These are phyloP conservation scores for Procavia capensis DNA, from an alignment of 2,113 vertebrate species.

Conservation along the genomic window DNA sequence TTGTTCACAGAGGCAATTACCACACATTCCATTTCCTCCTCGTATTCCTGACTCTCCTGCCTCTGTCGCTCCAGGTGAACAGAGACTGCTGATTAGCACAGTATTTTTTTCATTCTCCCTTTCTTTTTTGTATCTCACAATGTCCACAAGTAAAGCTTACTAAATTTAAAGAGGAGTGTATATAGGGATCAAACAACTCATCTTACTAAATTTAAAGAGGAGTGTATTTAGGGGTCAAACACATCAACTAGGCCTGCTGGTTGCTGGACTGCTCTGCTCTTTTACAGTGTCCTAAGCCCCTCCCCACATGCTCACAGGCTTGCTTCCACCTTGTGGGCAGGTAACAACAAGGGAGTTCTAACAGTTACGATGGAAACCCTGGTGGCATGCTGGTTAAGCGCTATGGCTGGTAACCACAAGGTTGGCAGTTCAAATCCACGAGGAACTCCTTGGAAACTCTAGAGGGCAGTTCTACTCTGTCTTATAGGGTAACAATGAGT, in stretches of 20 bases:
- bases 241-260: background rate
- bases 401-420: background rate
- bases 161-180: background rate
- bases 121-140: background rate
- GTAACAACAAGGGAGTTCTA: background rate
- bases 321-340: background rate
- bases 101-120: background rate
- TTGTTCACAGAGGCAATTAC: background rate
- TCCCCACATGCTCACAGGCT: background rate
- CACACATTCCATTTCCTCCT: background rate
- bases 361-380: no score
- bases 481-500: no score
- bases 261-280: background rate
- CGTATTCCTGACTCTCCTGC: background rate
- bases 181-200: constrained; percentile 2
- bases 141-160: background rate
- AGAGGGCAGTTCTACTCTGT: no score
- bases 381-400: background rate
- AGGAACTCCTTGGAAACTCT: no score
- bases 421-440: background rate
- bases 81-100: background rate
- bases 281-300: background rate
- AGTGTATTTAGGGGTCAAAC: background rate
- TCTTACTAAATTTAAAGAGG: background rate
- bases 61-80: background rate